A percentile compares a stretch with the other conserved stretches of the same genome.
These are phyloP conservation scores for Trinorchestia longiramus DNA, from an alignment of 1,140 invertebrate species.

Conservation along the genomic window DNA sequence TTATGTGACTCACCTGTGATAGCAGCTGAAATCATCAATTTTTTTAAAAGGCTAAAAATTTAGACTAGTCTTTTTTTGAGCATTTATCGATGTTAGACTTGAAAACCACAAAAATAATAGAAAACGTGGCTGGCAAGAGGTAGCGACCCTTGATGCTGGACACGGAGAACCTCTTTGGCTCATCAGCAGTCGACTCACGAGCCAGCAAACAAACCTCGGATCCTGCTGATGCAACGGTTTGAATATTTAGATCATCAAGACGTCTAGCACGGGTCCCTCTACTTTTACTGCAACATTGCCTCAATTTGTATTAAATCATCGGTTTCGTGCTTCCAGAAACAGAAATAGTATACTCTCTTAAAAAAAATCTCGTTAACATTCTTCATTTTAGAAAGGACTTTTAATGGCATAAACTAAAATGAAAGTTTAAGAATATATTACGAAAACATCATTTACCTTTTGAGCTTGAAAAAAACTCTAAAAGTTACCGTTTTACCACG, in stretches of 20 bases:
- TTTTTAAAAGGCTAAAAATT: neutral
- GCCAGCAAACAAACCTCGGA: conserved; percentile 10
- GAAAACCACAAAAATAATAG: neutral
- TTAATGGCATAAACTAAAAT: neutral
- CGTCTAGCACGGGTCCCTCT: neutral
- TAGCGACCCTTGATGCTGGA: neutral
- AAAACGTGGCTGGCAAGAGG: neutral
- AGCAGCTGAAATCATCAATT: no score
- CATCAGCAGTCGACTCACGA: neutral
- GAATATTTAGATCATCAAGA: conserved; percentile 40
- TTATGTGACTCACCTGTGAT: no score
- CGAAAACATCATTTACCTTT: neutral
- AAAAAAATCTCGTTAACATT: neutral
- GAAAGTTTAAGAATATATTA: neutral
- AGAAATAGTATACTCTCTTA: neutral
- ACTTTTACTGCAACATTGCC: neutral
- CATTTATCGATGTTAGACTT: neutral
- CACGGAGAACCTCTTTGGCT: conserved; percentile 9
- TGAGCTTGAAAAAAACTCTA: no score
- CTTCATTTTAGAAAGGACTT: neutral
- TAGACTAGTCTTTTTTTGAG: neutral
- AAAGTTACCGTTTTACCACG: no score
- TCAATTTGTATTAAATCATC: neutral
- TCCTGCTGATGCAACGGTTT: conserved; percentile 10
- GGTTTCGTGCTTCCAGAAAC: neutral